Conservation (phyloP, 2,888 invertebrate species). For the Ditylenchus weischeri region DNA sequence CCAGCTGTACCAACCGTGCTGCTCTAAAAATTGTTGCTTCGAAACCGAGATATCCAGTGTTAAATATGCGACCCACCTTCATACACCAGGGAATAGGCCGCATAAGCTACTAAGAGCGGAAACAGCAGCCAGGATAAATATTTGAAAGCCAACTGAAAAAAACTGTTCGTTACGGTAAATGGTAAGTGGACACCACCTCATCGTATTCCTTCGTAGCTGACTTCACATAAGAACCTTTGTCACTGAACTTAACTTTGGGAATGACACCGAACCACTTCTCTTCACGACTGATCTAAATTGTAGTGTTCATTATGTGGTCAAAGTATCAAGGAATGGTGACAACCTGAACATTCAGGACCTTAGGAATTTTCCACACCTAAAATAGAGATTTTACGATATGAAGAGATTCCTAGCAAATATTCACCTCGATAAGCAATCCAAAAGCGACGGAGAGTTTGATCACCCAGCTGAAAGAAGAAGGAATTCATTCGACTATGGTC, state of each 20-base stretch:
- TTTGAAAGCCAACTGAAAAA: slow-evolving; percentile 76
- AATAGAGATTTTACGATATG: background rate
- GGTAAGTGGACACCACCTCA: slow-evolving; percentile 56
- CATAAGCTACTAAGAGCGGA: slow-evolving; percentile 87
- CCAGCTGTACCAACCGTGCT: slow-evolving; percentile 99
- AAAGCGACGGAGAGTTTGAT: slow-evolving; percentile 87
- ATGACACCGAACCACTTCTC: slow-evolving; percentile 73
- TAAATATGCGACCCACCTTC: slow-evolving; percentile 59
- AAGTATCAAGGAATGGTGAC: background rate
- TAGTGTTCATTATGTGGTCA: slow-evolving; percentile 4
- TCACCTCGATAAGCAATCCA: slow-evolving; percentile 81
- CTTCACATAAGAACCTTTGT: slow-evolving; percentile 93
- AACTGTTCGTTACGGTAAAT: background rate
- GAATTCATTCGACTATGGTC: no score
- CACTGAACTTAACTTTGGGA: slow-evolving; percentile 77
- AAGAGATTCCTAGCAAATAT: background rate
- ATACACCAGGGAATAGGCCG: slow-evolving; percentile 87
- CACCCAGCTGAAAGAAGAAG: slow-evolving; percentile 68
- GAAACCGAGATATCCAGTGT: no score
- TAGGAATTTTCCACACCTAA: slow-evolving; percentile 92
- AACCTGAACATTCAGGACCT: slow-evolving; percentile 68
- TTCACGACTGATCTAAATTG: slow-evolving; percentile 37
- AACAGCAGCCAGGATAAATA: slow-evolving; percentile 96
- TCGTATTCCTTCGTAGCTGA: slow-evolving; percentile 92
- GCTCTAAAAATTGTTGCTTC: slow-evolving; percentile 66